A percentile compares a stretch with the other conserved stretches of the same genome.
Evolutionary conservation across 2,113 vertebrate genomes (phyloP).

Genomic region (Vimba vimba): DNA sequence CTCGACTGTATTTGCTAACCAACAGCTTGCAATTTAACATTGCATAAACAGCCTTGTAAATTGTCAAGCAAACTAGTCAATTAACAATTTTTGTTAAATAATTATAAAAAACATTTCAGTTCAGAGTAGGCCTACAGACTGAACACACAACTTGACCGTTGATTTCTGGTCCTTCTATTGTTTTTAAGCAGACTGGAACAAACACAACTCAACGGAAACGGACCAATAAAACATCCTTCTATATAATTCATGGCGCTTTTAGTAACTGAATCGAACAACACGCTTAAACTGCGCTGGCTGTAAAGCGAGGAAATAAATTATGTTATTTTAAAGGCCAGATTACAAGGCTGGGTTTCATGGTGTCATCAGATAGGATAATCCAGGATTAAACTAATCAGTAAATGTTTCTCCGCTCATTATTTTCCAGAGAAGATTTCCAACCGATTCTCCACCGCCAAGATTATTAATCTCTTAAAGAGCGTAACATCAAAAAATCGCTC

Average conservation of each 20-base stretch:
- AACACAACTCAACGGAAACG: neutral
- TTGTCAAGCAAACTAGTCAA: neutral
- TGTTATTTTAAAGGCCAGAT: constrained; percentile 58
- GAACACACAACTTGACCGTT: neutral
- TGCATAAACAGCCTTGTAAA: neutral
- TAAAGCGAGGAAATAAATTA: constrained; percentile 43
- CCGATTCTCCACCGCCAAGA: constrained; percentile 71
- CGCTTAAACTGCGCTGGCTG: constrained; percentile 14
- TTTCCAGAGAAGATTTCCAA: constrained; percentile 79
- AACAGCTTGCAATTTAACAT: neutral
- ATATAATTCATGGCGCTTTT: neutral
- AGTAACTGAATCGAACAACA: neutral
- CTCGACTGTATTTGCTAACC: neutral
- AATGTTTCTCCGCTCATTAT: constrained; percentile 83
- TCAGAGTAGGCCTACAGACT: neutral
- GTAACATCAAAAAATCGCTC: constrained; percentile 73
- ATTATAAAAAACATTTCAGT: neutral
- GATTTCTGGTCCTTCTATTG: neutral
- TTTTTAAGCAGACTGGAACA: neutral
- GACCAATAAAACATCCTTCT: neutral
- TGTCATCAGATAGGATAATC: constrained; percentile 82
- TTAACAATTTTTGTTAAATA: neutral
- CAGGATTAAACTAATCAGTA: constrained; percentile 85
- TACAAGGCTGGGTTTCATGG: constrained; percentile 64
- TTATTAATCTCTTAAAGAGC: constrained; percentile 81